Conservation (phyloP, 2,888 invertebrate genomes). For the Teleogryllus oceanicus region DNA sequence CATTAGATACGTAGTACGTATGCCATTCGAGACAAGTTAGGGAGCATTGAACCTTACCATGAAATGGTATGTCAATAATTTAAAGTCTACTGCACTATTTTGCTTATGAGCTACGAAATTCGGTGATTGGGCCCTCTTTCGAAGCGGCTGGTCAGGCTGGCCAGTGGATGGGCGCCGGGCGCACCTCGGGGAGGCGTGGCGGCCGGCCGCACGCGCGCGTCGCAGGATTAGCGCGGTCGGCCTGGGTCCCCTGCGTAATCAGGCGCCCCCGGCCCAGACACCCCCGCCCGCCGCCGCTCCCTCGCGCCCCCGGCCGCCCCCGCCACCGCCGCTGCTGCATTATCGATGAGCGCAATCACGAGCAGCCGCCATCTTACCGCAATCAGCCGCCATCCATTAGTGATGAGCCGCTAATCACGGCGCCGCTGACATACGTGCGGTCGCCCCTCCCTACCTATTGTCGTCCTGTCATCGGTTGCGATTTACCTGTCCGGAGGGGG, state of each 20-base stretch:
- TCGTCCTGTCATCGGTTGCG: no score
- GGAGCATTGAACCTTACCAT: no score
- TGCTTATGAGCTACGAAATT: no score
- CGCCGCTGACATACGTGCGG: not conserved
- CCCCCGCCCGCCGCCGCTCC: slow-evolving; percentile 32
- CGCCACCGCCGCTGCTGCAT: slow-evolving; percentile 3
- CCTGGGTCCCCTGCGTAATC: not conserved
- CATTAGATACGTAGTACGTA: no score
- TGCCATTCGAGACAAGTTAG: no score
- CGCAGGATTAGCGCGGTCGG: not conserved
- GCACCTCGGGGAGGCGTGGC: no score
- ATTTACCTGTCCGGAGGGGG: no score
- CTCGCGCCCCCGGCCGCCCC: slow-evolving; percentile 27
- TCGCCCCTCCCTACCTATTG: not conserved
- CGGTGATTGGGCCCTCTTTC: no score
- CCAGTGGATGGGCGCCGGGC: no score
- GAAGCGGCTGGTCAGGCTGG: no score
- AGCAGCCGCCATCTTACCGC: slow-evolving; percentile 9
- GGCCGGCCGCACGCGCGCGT: not conserved
- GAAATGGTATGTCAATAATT: no score
- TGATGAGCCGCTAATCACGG: not conserved
- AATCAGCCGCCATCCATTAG: slow-evolving; percentile 10
- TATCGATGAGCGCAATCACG: slow-evolving; percentile 10
- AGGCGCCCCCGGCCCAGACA: slow-evolving; percentile 32
- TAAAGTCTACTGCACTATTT: no score